phyloP scores from a whole-genome alignment of 2,797 vertebrate genomes.

The Mormyrus proboscirostris region DNA sequence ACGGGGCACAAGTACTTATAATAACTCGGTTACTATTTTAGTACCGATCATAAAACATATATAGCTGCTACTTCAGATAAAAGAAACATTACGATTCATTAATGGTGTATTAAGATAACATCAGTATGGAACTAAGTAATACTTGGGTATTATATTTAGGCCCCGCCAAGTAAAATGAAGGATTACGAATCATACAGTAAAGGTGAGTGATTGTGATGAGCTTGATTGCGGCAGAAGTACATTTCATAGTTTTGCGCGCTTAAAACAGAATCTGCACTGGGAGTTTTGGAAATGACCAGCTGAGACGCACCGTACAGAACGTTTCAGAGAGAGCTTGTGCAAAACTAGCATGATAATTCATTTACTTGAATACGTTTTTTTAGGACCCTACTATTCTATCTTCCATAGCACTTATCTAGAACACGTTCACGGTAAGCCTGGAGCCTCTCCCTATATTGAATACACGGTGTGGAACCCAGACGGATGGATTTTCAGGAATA shows the following conservation, averaged over 20 bases:
- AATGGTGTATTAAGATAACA: not conserved
- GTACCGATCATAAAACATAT: not conserved
- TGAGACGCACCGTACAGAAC: not conserved
- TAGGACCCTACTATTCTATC: not conserved
- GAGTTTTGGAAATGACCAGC: not conserved
- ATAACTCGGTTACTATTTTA: not conserved
- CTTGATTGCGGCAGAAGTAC: not conserved
- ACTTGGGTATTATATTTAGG: not conserved
- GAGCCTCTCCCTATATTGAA: not conserved
- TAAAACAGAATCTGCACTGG: not conserved
- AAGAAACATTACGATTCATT: not conserved
- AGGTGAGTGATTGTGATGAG: not conserved
- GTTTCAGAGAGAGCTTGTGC: not conserved
- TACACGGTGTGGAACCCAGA: not conserved
- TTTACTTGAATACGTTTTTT: not conserved
- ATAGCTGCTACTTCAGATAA: not conserved
- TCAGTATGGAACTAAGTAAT: not conserved
- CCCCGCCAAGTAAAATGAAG: not conserved
- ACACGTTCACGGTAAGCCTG: not conserved
- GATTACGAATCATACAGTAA: not conserved
- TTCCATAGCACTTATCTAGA: not conserved
- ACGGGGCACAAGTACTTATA: not conserved
- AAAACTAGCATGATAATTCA: not conserved
- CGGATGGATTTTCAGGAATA: not conserved
- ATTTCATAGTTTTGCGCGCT: not conserved